Evolutionary conservation across 2,888 invertebrate genomes (phyloP).

Genomic region (Perithous albicinctus): DNA sequence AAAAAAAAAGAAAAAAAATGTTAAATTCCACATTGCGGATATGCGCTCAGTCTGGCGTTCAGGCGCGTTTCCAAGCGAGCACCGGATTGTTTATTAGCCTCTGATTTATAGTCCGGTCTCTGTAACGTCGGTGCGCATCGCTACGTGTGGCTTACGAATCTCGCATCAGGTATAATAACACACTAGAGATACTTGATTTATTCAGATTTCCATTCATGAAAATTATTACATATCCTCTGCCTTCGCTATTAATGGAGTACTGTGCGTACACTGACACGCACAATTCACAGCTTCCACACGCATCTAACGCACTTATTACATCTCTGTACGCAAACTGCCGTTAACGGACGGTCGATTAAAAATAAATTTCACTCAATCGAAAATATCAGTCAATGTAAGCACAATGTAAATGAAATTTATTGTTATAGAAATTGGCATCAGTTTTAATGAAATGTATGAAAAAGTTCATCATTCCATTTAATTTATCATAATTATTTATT

Average conservation of each 20-base stretch:
- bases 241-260: neutral
- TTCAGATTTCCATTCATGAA: slow-evolving; percentile 78
- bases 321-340: slow-evolving; percentile 8
- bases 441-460: too few relatives aligned
- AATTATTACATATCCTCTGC: too few relatives aligned
- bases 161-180: slow-evolving; percentile 71
- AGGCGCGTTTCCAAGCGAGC: slow-evolving; percentile 25
- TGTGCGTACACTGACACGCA: slow-evolving; percentile 15
- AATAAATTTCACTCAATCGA: neutral
- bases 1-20: too few relatives aligned
- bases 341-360: slow-evolving; percentile 9
- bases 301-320: neutral
- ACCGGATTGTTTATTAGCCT: slow-evolving; percentile 73
- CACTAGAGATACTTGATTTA: slow-evolving; percentile 71
- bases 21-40: slow-evolving; percentile 53
- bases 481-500: neutral
- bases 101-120: slow-evolving; percentile 72
- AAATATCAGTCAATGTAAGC: neutral
- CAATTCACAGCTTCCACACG: neutral
- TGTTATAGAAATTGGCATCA: too few relatives aligned
- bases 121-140: slow-evolving; percentile 5
- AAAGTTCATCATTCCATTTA: neutral
- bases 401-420: neutral
- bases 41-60: slow-evolving; percentile 44
- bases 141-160: slow-evolving; percentile 17